Conservation (phyloP, 2,797 vertebrate genomes). For the Sphenodon punctatus region DNA sequence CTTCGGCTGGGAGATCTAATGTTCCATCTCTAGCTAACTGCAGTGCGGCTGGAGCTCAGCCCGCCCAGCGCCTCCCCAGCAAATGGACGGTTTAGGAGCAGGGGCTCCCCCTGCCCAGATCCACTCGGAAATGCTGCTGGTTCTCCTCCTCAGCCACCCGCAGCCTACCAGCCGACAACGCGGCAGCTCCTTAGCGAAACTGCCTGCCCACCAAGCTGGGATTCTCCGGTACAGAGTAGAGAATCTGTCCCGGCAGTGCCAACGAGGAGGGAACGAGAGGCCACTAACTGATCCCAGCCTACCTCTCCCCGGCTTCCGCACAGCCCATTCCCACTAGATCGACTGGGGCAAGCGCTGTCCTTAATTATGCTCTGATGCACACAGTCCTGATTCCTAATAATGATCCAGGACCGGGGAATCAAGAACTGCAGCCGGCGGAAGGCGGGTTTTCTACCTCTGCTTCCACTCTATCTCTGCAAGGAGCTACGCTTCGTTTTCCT, state of each 20-base stretch:
- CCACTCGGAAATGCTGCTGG: not conserved
- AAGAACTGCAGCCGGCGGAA: constrained; percentile 54
- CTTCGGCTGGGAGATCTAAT: constrained; percentile 64
- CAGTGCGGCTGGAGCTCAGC: constrained; percentile 61
- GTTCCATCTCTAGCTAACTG: constrained; percentile 64
- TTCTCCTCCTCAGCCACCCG: not conserved
- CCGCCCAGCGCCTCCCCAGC: constrained; percentile 66
- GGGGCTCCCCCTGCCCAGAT: too few relatives aligned
- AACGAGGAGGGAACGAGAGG: too few relatives aligned
- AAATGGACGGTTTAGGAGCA: constrained; percentile 60
- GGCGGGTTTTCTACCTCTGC: constrained; percentile 61
- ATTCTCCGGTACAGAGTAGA: too few relatives aligned
- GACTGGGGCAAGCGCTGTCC: too few relatives aligned
- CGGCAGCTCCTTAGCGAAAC: too few relatives aligned
- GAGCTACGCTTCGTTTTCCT: constrained; percentile 73
- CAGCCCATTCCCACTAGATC: too few relatives aligned
- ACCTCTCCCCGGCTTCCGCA: too few relatives aligned
- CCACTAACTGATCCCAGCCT: too few relatives aligned
- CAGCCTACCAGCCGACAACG: too few relatives aligned
- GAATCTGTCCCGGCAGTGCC: too few relatives aligned
- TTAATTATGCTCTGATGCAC: too few relatives aligned
- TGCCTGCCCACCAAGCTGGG: too few relatives aligned
- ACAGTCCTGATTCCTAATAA: not conserved
- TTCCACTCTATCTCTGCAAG: constrained; percentile 65
- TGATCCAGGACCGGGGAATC: constrained; percentile 33